Percentiles rank a stretch among this genome's conserved stretches.
Conservation (phyloP, 2,888 invertebrate genomes). For the Orthosia incerta region DNA sequence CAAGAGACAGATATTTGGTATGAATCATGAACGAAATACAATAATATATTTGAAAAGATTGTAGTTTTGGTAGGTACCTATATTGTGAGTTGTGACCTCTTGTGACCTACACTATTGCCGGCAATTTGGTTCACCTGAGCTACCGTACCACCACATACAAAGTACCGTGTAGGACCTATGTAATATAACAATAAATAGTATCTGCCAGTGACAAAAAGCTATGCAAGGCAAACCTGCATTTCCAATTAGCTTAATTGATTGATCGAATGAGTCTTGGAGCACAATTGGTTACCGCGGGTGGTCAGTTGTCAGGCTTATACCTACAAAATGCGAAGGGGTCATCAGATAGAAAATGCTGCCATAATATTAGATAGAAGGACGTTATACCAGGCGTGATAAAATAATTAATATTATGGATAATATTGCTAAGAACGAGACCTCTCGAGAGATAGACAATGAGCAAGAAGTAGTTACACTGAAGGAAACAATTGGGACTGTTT, state of each 20-base stretch:
- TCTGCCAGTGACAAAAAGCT: background rate
- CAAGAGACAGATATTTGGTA: slow-evolving; percentile 24
- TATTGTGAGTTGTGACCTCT: too few species aligned
- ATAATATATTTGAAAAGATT: too few species aligned
- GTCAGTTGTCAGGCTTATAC: background rate
- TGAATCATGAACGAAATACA: slow-evolving; percentile 30
- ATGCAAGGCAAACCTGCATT: background rate
- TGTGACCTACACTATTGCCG: too few species aligned
- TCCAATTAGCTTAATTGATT: background rate
- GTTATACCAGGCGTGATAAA: background rate
- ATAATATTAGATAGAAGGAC: background rate
- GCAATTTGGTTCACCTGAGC: background rate
- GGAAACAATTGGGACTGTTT: too few species aligned
- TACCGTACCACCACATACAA: background rate
- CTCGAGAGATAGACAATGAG: background rate
- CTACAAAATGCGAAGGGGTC: background rate
- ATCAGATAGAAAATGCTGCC: background rate
- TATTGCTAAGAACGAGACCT: background rate
- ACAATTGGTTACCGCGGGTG: background rate
- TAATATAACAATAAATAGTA: background rate
- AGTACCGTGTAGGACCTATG: too few species aligned
- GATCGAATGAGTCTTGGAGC: background rate
- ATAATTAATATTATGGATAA: background rate
- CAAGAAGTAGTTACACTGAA: background rate
- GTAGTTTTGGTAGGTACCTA: too few species aligned